Base-by-base conservation (phyloP, 1,140 invertebrate genomes). In the Goniozus legneri region DNA sequence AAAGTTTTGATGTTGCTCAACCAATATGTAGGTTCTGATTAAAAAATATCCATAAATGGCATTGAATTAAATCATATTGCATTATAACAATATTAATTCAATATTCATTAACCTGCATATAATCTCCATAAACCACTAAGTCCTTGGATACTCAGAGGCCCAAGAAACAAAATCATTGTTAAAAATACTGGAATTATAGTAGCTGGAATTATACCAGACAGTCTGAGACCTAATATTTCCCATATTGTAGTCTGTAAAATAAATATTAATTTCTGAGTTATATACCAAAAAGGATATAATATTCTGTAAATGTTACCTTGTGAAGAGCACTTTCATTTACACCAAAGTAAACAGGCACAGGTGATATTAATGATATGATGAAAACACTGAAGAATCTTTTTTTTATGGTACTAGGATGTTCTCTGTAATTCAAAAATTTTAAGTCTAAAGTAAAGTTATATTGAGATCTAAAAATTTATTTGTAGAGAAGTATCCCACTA, bases 361-460 rank as follows among this genome's bases (percentile, higher is more conserved):
- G 90, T 13, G 90, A 86, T 33, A 94, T 61, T 33, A 92, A 63
- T 71, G 87, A 84, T 73, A 93, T 88, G 44, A 89, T 71, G 50
- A 85, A 84, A 0, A 92, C 89, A 75, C 91, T 93, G 36, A 90
- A 79, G 67, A 94, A 95, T 64, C 92, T 81, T 69, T 82, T 84
- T 62, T 91, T 93, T 51, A 96, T 92, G 2, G 85, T 91, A n/a
- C 84, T 80, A 4, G 91, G 89, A 75, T 95, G 90, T 68, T 93
- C 86, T 58, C 90, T 91, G 76, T 61, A 85, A 58, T 56, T 62
- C 52, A 59, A 69, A 56, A 27, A 4, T 27, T 51, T 51, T 20
- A 52, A 20, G n/a, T 15, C n/a, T n/a, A n/a, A n/a, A n/a, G n/a
- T n/a, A n/a, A n/a, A n/a, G n/a, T n/a, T n/a, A n/a, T n/a, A n/a